Base-by-base conservation (phyloP, 2,888 invertebrate genomes). In the Noctua comes region DNA sequence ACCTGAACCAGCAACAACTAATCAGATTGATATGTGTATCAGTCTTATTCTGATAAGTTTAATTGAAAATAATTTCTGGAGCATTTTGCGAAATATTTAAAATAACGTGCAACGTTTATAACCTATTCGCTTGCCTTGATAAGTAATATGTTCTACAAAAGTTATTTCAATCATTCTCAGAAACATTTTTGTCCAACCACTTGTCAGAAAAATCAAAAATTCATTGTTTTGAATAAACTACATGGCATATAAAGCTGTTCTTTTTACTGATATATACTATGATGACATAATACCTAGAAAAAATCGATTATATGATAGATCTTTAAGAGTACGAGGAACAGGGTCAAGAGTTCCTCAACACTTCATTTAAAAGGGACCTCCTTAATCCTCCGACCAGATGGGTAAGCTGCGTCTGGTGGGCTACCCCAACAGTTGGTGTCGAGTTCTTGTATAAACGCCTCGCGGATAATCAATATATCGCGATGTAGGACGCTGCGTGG, bases 221-320 rank as follows among this genome's bases (percentile, higher is more conserved):
- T 48, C 11, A 31, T 48, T 48, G 5, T 54, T 62, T 79, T 64
- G 62, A 80, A 81, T 80, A 84, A 81, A 85, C 21, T 27, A 11
- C 16, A 43, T 21, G 2, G 1, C 0, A 51, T 36, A 21, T 57
- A 68, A 46, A 21, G n/a, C n/a, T 40, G 40, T 57, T 68, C 1
- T 57, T 51, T 72, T 62, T 18, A 59, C 16, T 59, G 5, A n/a
- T 5, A n/a, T 54, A 54, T 24, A 24, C 13, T 57, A 57, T 2
- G 1, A 59, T 27, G 27, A 59, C 27, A 27, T 27, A 59, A 59
- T 59, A 27, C 27, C 3, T 8, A 21, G 8, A 31, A 31, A 18
- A 24, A 31, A 62, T 6, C 8, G 8, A 18, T 31, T 62, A 59
- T 27, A 31, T 31, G 18, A 31, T 31, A 31, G 18, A 3, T 8